Evolutionary conservation across 1,140 invertebrate genomes (phyloP), one percentile per base, ranked within the genome.

Genomic region (Platyura marginata): DNA sequence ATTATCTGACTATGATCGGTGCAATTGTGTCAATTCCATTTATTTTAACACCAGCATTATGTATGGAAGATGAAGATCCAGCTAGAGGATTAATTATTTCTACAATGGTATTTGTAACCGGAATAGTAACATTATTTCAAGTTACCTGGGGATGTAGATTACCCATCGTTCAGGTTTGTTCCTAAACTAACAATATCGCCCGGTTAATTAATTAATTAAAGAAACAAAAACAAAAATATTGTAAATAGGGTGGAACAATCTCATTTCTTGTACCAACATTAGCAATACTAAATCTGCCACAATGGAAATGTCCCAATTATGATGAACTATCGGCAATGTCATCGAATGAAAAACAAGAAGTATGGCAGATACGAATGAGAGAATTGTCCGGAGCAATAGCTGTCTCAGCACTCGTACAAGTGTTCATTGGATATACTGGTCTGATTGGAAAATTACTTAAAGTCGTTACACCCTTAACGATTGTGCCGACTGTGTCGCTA

Each of bases 41-140:
- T 47, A 77, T 92, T 34, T 56, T 91, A 32, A 79, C 80, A 13
- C 79, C 80, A 2, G 74, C 77, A 0, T 64, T 91, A 2, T 91
- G 87, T 57, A 87, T 93, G 73, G 68, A 67, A 2, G 75, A 81
- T 44, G 72, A 78, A 33, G 79, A 86, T 59, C 79, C 82, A 0
- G 72, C 78, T n/a, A 66, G 76, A 36, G 81, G 74, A 46, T 71
- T 86, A 51, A 79, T 93, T 19, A 83, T 90, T 44, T 84, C 80
- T 0, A 89, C 86, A 0, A 85, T 88, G 70, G 86, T 90, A 42
- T 87, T 92, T 52, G 79, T 89, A 3, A 85, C 83, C 20, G 87
- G 86, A 11, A 57, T 92, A 1, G 74, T 84, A 2, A 91, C 88
- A 0, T 74, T 82, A 47, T 46, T 90, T 2, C 87, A 91, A 58